phyloP scores from a whole-genome alignment of 2,888 invertebrate genomes.

The Oligia strigilis region DNA sequence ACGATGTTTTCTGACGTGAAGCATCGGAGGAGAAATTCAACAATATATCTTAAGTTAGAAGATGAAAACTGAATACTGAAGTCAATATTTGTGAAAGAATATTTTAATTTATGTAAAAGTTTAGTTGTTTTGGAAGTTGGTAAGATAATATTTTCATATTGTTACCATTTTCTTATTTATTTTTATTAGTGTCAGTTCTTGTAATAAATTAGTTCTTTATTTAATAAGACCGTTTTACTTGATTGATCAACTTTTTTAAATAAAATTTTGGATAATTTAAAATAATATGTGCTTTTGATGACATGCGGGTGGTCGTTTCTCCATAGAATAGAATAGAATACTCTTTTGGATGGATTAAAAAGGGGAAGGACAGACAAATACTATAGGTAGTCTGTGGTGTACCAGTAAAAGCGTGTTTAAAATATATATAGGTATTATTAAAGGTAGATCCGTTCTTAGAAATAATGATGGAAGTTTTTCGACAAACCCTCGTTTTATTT shows the following conservation, averaged over 20 bases:
- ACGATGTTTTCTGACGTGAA: constrained; percentile 35
- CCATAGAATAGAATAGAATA: too few species aligned
- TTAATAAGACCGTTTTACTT: not conserved
- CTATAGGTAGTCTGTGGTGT: too few species aligned
- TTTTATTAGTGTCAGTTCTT: not conserved
- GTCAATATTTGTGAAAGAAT: constrained; percentile 28
- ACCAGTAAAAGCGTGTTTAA: not conserved
- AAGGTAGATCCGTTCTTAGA: not conserved
- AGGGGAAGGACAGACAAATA: too few species aligned
- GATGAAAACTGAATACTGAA: constrained; percentile 27
- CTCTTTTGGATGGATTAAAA: too few species aligned
- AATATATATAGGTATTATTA: not conserved
- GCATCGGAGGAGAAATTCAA: constrained; percentile 40
- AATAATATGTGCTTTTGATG: not conserved
- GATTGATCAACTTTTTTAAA: not conserved
- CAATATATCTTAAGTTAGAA: constrained; percentile 48
- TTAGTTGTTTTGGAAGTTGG: not conserved
- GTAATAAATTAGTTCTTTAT: not conserved
- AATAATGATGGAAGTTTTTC: not conserved
- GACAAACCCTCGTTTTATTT: not conserved
- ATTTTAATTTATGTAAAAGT: constrained; percentile 11
- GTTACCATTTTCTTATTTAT: not conserved
- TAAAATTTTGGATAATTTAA: not conserved
- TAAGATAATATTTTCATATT: constrained; percentile 15
- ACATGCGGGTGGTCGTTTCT: too few species aligned